phyloP scores from a whole-genome alignment of 2,797 vertebrate genomes.

The Artibeus lituratus region DNA sequence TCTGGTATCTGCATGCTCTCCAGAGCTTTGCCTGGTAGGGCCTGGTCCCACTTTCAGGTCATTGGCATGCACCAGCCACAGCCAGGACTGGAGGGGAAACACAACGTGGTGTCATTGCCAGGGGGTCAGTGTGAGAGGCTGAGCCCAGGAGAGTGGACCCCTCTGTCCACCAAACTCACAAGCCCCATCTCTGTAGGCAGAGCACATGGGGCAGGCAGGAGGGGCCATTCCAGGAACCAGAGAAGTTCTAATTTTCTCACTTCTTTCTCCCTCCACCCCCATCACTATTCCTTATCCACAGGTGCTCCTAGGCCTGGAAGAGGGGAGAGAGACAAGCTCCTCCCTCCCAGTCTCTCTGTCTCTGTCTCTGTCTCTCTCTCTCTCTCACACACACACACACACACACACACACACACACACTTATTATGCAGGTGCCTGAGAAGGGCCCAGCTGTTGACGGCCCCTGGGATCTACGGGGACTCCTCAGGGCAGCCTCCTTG shows the following conservation, averaged over 20 bases:
- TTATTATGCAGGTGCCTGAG: not conserved
- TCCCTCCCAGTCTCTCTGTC: too few species aligned
- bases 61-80: not conserved
- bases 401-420: not conserved
- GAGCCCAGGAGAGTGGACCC: not conserved
- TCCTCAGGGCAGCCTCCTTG: not conserved
- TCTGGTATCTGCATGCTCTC: not conserved
- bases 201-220: not conserved
- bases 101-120: rapidly evolving
- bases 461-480: not conserved
- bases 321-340: not conserved
- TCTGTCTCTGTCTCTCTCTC: too few species aligned
- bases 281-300: not conserved
- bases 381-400: not conserved
- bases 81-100: not conserved
- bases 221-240: not conserved
- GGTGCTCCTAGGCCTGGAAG: not conserved
- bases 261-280: too few species aligned
- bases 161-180: not conserved
- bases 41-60: not conserved
- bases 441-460: not conserved
- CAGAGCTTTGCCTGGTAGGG: not conserved
- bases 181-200: not conserved
- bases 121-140: not conserved
- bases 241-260: not conserved